Evolutionary conservation across 2,113 vertebrate genomes (phyloP).

Genomic region (Arizona elegans): DNA sequence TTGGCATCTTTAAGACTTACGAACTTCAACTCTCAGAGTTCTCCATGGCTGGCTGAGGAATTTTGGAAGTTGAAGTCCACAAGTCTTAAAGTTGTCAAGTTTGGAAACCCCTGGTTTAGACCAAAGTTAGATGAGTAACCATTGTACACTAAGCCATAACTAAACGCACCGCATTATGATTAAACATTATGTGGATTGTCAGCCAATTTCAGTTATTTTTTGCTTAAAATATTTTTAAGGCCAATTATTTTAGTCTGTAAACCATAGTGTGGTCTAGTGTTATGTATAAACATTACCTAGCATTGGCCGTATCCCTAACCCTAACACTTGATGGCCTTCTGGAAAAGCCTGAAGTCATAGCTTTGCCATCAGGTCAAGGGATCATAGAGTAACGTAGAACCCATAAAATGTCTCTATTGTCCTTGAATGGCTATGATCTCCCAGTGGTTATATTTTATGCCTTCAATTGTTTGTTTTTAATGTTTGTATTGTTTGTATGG

Average conservation of each 20-base stretch:
- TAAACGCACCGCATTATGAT: not conserved
- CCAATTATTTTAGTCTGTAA: not conserved
- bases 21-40: too few relatives aligned
- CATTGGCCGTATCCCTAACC: not conserved
- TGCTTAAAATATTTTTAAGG: not conserved
- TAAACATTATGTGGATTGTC: not conserved
- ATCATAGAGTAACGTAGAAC: not conserved
- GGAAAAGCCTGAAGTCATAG: not conserved
- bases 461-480: not conserved
- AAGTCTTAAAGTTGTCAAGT: too few relatives aligned
- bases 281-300: not conserved
- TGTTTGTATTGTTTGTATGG: not conserved
- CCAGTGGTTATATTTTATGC: not conserved
- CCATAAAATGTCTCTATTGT: not conserved
- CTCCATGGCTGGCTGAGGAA: too few relatives aligned
- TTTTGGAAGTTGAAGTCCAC: too few relatives aligned
- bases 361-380: not conserved
- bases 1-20: too few relatives aligned
- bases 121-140: not conserved
- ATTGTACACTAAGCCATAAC: not conserved
- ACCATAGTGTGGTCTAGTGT: not conserved
- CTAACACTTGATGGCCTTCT: not conserved
- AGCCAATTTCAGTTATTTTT: not conserved
- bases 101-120: not conserved
- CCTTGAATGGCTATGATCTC: not conserved